Evolutionary conservation across 2,113 vertebrate genomes (phyloP).

Genomic region (Grammomys dolichurus): DNA sequence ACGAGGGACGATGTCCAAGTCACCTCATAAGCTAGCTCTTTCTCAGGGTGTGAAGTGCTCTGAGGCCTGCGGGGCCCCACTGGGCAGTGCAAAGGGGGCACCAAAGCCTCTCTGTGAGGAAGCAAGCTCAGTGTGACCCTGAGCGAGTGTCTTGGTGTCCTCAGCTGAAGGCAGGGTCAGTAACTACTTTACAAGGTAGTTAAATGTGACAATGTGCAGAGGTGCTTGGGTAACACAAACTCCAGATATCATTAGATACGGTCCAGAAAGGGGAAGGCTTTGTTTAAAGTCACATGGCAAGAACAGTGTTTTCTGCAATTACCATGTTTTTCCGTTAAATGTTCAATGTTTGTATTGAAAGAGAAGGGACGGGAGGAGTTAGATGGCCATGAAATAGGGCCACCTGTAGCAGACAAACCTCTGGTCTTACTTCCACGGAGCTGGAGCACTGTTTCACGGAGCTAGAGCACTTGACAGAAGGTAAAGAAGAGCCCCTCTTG

Average conservation of each 20-base stretch:
- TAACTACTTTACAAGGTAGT: constrained; percentile 17
- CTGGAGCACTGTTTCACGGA: background rate
- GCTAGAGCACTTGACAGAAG: background rate
- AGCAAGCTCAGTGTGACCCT: background rate
- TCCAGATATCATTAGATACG: background rate
- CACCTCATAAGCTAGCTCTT: background rate
- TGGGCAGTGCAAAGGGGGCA: background rate
- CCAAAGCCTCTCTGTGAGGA: background rate
- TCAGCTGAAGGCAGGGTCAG: background rate
- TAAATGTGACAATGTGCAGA: background rate
- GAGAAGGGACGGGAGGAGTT: background rate
- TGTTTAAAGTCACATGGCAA: background rate
- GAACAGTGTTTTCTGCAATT: background rate
- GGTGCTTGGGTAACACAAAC: background rate
- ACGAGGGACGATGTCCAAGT: background rate
- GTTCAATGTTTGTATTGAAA: constrained; percentile 38
- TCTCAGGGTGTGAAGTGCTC: background rate
- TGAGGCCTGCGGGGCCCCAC: background rate
- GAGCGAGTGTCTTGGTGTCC: background rate
- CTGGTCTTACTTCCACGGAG: background rate
- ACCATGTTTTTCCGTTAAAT: background rate
- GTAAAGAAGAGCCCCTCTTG: background rate
- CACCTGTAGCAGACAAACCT: background rate
- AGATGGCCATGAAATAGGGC: background rate
- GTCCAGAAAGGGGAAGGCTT: background rate